Percentiles rank a stretch among this genome's conserved stretches.
Conservation (phyloP, 1,140 invertebrate genomes). For the Papilio machaon region DNA sequence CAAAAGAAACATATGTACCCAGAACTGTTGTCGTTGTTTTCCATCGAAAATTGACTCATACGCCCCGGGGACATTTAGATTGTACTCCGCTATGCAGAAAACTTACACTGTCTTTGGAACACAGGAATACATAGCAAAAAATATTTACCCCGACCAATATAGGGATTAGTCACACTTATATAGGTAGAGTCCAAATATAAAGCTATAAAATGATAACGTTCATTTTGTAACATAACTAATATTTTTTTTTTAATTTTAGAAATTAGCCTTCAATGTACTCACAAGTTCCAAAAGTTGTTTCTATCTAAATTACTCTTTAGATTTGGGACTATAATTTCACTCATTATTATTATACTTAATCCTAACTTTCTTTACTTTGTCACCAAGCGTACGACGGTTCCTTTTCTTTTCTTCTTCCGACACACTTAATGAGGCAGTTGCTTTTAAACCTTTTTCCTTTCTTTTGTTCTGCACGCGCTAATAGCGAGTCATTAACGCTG, state of each 20-base stretch:
- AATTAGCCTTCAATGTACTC: background rate
- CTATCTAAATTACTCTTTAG: background rate
- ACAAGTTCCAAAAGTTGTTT: background rate
- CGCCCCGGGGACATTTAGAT: background rate
- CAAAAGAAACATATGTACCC: background rate
- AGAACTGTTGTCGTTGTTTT: background rate
- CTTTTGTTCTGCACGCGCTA: constrained; percentile 16
- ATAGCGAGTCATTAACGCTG: constrained; percentile 22
- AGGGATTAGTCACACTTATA: too few species aligned
- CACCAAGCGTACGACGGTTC: background rate
- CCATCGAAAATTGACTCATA: constrained; percentile 21
- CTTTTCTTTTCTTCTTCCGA: background rate
- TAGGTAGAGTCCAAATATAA: too few species aligned
- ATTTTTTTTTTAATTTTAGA: too few species aligned
- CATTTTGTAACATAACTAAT: too few species aligned
- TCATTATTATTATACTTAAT: background rate
- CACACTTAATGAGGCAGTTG: constrained; percentile 18
- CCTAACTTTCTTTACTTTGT: background rate
- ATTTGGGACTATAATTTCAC: background rate
- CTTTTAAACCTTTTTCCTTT: constrained; percentile 27
- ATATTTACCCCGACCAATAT: background rate
- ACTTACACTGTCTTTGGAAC: background rate
- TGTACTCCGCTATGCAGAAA: background rate
- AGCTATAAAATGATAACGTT: too few species aligned
- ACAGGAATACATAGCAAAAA: background rate